Conservation (phyloP, 2,888 invertebrate genomes). For the Eilema sororculum region DNA sequence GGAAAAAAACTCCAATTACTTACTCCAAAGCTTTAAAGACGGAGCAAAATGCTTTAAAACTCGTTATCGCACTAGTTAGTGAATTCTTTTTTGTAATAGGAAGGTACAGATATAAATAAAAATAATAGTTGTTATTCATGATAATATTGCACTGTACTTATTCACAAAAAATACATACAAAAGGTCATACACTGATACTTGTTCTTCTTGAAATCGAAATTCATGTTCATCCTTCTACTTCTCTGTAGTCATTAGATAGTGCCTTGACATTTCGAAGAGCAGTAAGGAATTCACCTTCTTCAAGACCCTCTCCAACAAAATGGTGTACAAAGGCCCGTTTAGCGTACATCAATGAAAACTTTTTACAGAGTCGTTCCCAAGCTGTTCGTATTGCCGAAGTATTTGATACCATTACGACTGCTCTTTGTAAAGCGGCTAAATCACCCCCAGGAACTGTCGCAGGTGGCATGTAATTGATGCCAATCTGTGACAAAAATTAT, state of each 20-base stretch:
- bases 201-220: not conserved
- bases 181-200: not conserved
- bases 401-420: conserved; percentile 95
- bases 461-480: conserved; percentile 92
- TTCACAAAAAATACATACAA: not conserved
- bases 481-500: conserved; percentile 82
- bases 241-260: conserved; percentile 89
- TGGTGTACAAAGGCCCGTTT: conserved; percentile 96
- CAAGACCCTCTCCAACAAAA: conserved; percentile 92
- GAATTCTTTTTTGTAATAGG: too few relatives aligned
- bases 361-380: conserved; percentile 92
- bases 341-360: conserved; percentile 93
- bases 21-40: too few relatives aligned
- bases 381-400: conserved; percentile 92
- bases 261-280: conserved; percentile 89
- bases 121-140: not conserved
- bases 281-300: conserved; percentile 89
- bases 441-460: conserved; percentile 92
- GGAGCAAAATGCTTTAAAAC: too few relatives aligned
- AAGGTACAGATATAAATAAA: not conserved
- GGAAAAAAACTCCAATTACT: too few relatives aligned
- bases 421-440: conserved; percentile 90
- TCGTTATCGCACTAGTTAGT: too few relatives aligned
- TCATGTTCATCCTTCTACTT: conserved; percentile 84
- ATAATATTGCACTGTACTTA: not conserved